Percentiles rank a stretch among this genome's conserved stretches.
phyloP scores from a whole-genome alignment of 1,140 invertebrate species.

The Agrilus planipennis region DNA sequence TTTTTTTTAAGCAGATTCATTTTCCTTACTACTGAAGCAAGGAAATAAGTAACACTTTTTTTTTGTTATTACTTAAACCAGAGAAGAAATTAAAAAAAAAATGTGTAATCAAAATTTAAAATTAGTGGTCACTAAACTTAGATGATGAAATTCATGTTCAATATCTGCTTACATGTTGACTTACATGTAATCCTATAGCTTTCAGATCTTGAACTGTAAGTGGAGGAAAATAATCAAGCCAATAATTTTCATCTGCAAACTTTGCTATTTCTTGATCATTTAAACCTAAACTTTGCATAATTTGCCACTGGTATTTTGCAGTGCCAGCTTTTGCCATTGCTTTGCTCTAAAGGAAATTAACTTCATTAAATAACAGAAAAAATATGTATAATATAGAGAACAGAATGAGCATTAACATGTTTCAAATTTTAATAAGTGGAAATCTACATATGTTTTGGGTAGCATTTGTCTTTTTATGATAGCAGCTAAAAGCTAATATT shows the following conservation, averaged over 20 bases:
- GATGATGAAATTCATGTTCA: no score
- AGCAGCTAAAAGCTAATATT: no score
- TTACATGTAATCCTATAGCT: conserved; percentile 80
- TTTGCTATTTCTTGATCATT: conserved; percentile 81
- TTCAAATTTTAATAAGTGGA: neutral
- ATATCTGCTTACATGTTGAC: no score
- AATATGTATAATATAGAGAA: conserved; percentile 1
- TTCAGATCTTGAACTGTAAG: conserved; percentile 76
- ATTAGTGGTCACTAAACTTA: conserved; percentile 11
- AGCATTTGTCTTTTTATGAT: no score
- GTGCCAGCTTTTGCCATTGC: conserved; percentile 82
- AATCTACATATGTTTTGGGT: no score
- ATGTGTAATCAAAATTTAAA: conserved; percentile 13
- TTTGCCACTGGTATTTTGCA: conserved; percentile 97
- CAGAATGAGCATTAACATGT: neutral
- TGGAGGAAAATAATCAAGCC: conserved; percentile 95
- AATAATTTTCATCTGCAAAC: conserved; percentile 85
- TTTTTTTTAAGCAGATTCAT: no score
- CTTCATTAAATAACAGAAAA: conserved; percentile 6
- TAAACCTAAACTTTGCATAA: conserved; percentile 90
- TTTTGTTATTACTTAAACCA: no score
- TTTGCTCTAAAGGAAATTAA: conserved; percentile 73
- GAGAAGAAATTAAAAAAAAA: no score
- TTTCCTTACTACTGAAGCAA: no score
- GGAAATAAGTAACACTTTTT: no score